Percentiles rank a stretch among this genome's conserved stretches.
These are phyloP conservation scores for Neodiprion lecontei DNA, from an alignment of 1,140 invertebrate genomes.

Conservation along the genomic window DNA sequence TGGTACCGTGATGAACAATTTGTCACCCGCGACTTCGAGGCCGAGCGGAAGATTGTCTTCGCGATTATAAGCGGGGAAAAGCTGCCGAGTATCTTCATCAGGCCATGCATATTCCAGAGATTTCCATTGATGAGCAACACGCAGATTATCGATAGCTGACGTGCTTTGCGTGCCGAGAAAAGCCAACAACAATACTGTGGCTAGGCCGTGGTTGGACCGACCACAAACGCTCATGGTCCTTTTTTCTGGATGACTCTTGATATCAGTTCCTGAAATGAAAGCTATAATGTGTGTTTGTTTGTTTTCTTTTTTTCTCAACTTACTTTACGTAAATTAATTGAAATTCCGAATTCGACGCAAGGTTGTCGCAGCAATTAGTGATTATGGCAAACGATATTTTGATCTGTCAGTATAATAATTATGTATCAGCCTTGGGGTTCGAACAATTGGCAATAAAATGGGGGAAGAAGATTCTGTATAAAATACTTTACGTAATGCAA, in stretches of 20 bases:
- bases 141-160: constrained; percentile 68
- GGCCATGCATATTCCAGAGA: constrained; percentile 74
- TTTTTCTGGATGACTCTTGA: constrained; percentile 33
- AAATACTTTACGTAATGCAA: too few relatives aligned
- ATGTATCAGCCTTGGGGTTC: too few relatives aligned
- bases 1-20: constrained; percentile 75
- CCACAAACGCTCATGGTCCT: constrained; percentile 23
- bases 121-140: constrained; percentile 74
- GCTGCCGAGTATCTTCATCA: constrained; percentile 47
- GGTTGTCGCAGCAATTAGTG: too few relatives aligned
- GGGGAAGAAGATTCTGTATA: too few relatives aligned
- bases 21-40: constrained; percentile 69
- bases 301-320: constrained; percentile 32
- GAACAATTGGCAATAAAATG: too few relatives aligned
- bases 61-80: constrained; percentile 57
- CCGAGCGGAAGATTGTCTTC: constrained; percentile 76
- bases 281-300: too few relatives aligned
- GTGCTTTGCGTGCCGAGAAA: constrained; percentile 26
- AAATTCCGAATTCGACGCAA: too few relatives aligned
- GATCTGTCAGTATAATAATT: too few relatives aligned
- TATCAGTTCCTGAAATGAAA: constrained; percentile 10
- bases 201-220: neutral
- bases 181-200: constrained; percentile 37
- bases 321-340: constrained; percentile 17
- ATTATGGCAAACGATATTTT: too few relatives aligned